Base-by-base conservation (phyloP, 2,113 vertebrate species). In the Corvus moneduloides region DNA sequence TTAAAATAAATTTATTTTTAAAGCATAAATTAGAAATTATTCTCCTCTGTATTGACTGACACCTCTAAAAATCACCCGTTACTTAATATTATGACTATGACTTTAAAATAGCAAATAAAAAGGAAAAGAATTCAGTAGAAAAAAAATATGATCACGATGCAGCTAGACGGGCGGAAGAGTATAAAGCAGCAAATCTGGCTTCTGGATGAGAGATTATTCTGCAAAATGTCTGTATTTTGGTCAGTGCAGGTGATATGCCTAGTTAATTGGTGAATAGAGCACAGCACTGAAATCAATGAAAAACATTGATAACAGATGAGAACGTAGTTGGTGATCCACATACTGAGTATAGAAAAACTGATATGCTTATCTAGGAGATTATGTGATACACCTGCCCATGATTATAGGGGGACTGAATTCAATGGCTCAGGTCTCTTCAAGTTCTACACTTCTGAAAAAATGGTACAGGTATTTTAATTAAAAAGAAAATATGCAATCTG, bases 151-250 rank as follows among this genome's bases (percentile, higher is more conserved):
- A 91, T 93, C 66, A 91, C 59, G 0, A 88, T 75, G 93, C 20
- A 93, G 72, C 72, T 64, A 81, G 90, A 87, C 94, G 93, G 92
- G 90, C 96, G 90, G 94, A 95, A 96, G 66, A 92, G 41, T 20
- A 68, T 54, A 87, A 84, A 77, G 76, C 76, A 92, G 92, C 32
- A 87, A 92, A 93, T 78, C 76, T 95, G 80, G 63, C 56, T 90
- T 76, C 79, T 37, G 44, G 83, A 90, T 81, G 79, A 92, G 68
- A 84, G 39, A 88, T 84, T 54, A 55, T 95, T 78, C 72, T 88
- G 68, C 44, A 61, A 76, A 85, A 72, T 64, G n/a, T 86, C 79
- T 86, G 76, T 82, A 84, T 94, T 78, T 76, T 91, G 88, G 88
- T 94, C 93, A 95, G 78, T 78, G 93, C 86, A 81, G 88, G 94